Evolutionary conservation across 2,797 vertebrate genomes (phyloP).

Genomic region (Pseudochromis fuscus): DNA sequence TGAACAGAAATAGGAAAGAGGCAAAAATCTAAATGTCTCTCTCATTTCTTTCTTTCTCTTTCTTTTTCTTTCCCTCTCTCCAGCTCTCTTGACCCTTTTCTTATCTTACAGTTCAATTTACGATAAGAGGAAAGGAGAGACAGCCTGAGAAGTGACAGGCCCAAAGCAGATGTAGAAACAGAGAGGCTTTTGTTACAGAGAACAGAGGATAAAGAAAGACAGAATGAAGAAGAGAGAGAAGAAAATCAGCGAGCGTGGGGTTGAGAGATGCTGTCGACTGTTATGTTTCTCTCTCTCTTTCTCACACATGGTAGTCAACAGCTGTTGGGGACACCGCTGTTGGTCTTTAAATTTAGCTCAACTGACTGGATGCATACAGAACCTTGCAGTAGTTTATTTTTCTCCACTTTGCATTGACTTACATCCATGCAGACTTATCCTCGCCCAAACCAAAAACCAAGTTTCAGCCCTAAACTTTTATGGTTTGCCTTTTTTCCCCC

Average conservation of each 20-base stretch:
- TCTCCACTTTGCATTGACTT: conserved; percentile 6
- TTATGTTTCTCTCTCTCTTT: conserved; percentile 27
- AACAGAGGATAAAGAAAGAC: background rate
- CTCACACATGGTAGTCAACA: conserved; percentile 55
- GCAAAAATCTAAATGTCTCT: conserved; percentile 40
- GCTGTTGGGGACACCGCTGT: conserved; percentile 67
- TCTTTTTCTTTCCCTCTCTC: background rate
- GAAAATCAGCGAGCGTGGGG: background rate
- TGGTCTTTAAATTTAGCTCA: conserved; percentile 74
- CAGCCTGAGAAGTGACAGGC: background rate
- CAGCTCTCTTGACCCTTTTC: background rate
- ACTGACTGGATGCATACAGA: conserved; percentile 33
- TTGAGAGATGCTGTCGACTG: conserved; percentile 18
- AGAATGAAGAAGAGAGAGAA: background rate
- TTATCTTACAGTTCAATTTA: conserved; percentile 10
- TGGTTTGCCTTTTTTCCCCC: conserved; percentile 1
- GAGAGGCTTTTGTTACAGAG: conserved; percentile 3
- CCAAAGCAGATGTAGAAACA: background rate
- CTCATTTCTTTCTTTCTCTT: background rate
- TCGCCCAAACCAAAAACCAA: background rate
- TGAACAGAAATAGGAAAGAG: conserved; percentile 66
- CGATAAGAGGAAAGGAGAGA: background rate
- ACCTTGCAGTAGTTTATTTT: conserved; percentile 16
- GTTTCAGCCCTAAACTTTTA: conserved; percentile 5
- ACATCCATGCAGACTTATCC: background rate